Evolutionary conservation across 2,113 vertebrate genomes (phyloP), one percentile per base, ranked within the genome.

Genomic region (Craseonycteris thonglongyai): DNA sequence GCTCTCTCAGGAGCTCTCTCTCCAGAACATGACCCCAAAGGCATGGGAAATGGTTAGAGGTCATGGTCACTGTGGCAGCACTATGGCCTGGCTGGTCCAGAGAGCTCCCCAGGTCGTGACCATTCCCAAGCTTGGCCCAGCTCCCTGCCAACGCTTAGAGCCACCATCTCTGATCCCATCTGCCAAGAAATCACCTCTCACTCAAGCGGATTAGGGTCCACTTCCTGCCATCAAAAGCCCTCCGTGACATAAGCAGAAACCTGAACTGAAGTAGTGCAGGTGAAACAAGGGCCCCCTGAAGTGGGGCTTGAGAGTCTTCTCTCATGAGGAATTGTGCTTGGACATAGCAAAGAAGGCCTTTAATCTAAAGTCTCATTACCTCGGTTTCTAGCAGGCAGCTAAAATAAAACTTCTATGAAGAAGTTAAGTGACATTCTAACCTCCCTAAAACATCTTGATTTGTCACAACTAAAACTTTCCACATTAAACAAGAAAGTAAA

Each of bases 211-310:
- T 54, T 63, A 26, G 76, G 51, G 54, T 22, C 10, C 4, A 1
- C 38, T 8, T 16, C 8, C 4, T 18, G 75, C 21, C 19, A 16
- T 65, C 35, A 3, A 47, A 49, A 14, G 5, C 15, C 7, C 58
- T 28, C 6, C 0, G 5, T 3, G 42, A 7, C 26, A 28, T 0
- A 5, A 54, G 56, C 4, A 71, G 28, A 51, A n/a, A n/a, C 2
- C 3, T 2, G 33, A 19, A 22, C 6, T 38, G 14, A 33, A 51
- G 24, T 0, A 47, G 42, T 28, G 26, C 33, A 7, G 33, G 79
- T 24, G 22, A 66, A 72, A 56, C 1, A 24, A 56, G 0, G 14
- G 47, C 47, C 47, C 8, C 30, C 30, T 28, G 1, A 28, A 19
- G 24, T 3, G 6, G 30, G 85, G n/a, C 35, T 3, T n/a, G 14